Evolutionary conservation across 2,888 invertebrate species (phyloP), one percentile per base, ranked within the genome.

Genomic region (Sipha maydis): DNA sequence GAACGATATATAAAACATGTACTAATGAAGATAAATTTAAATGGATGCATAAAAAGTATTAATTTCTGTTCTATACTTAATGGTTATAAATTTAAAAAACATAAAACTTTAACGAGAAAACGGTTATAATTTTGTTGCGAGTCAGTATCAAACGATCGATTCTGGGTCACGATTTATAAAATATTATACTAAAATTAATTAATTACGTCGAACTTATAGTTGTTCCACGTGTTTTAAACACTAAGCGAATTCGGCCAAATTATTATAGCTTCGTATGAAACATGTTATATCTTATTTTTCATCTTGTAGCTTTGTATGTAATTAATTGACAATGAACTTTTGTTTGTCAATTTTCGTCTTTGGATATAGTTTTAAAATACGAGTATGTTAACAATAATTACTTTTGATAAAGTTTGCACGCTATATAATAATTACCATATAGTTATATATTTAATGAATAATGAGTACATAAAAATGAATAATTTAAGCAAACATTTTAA

Each of bases 161-260:
- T 69, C 21, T 0, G 11, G 69, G 69, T 69, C 28, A 28, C 21
- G 69, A 11, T 11, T 61, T 28, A 67, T 67, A 67, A 67, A 67
- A 80, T 28, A 48, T 48, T 38, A 28, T 69, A 69, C 61, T 21
- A n/a, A 69, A 82, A 41, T 19, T 41, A 21, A 8, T 4, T 69
- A 21, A 41, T 69, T 48, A 21, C 11, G 28, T 82, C 21, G 17
- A 82, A 82, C 69, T 82, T 82, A 82, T 69, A 69, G 69, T 28
- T 38, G n/a, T n/a, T n/a, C 67, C 80, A 61, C 54, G 17, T 69
- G 67, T 67, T 19, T n/a, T 34, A 67, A 67, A 41, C 1, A 11
- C 38, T 41, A 48, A 67, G n/a, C 80, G 38, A 38, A 61, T n/a
- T 61, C 9, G n/a, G 17, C 25, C n/a, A n/a, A 14, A 61, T 79